phyloP scores from a whole-genome alignment of 1,140 invertebrate genomes.

The Stenopsyche tienmushanensis region DNA sequence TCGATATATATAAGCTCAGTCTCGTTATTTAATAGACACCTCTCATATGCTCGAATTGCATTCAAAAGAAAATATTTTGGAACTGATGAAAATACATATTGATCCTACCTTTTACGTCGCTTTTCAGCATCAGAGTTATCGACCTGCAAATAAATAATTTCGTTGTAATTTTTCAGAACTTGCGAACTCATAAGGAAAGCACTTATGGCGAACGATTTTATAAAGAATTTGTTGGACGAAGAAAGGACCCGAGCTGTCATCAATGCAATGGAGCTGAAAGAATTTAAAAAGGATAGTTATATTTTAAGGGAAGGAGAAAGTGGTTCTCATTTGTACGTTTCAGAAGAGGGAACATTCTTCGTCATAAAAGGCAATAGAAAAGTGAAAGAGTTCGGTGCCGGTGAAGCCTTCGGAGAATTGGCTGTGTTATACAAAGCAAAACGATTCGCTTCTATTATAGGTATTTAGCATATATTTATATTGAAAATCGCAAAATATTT shows the following conservation, averaged over 20 bases:
- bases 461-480: conserved; percentile 49
- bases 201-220: conserved; percentile 87
- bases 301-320: conserved; percentile 87
- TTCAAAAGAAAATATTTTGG: background rate
- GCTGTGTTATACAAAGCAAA: conserved; percentile 93
- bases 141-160: no score
- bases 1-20: no score
- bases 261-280: conserved; percentile 86
- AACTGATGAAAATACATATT: background rate
- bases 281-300: conserved; percentile 70
- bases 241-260: conserved; percentile 82
- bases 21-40: no score
- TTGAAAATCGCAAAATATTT: background rate
- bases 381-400: conserved; percentile 77
- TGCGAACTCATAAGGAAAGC: conserved; percentile 57
- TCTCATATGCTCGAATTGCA: no score
- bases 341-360: conserved; percentile 82
- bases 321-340: conserved; percentile 79
- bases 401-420: conserved; percentile 90
- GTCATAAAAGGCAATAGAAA: conserved; percentile 78
- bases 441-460: conserved; percentile 80
- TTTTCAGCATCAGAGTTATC: no score
- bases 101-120: no score
- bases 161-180: conserved; percentile 52
- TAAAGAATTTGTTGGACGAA: conserved; percentile 84